Conservation (phyloP, 2,797 vertebrate species). For the Scleropages formosus region DNA sequence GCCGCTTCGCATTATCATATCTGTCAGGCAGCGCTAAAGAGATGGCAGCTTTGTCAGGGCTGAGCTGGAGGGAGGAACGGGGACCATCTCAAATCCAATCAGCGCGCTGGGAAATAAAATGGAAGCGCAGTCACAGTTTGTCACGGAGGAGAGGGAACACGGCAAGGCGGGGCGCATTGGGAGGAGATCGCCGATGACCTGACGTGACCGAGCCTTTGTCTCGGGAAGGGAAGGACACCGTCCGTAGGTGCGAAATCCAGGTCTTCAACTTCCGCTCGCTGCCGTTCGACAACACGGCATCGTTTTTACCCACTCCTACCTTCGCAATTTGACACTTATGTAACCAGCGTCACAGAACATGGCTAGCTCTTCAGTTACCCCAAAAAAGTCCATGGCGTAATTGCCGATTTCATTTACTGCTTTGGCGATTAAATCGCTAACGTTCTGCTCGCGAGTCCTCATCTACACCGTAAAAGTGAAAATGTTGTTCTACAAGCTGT, state of each 20-base stretch:
- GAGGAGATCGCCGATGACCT: conserved; percentile 50
- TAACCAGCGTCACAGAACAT: too few relatives aligned
- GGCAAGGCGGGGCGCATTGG: conserved; percentile 31
- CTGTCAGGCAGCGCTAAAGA: conserved; percentile 63
- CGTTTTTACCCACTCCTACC: too few relatives aligned
- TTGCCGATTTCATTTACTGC: too few relatives aligned
- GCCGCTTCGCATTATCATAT: conserved; percentile 67
- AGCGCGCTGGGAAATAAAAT: conserved; percentile 70
- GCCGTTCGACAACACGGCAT: neutral
- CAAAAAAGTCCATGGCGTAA: too few relatives aligned
- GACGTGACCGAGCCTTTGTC: conserved; percentile 1
- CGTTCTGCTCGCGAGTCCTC: too few relatives aligned
- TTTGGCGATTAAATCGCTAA: too few relatives aligned
- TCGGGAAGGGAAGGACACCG: neutral
- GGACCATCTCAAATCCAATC: conserved; percentile 71
- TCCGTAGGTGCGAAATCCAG: conserved; percentile 6
- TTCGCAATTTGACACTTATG: too few relatives aligned
- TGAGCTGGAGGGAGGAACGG: conserved; percentile 45
- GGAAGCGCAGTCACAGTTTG: conserved; percentile 57
- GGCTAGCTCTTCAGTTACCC: neutral
- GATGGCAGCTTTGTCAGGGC: conserved; percentile 59
- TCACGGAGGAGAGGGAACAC: conserved; percentile 48
- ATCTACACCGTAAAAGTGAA: too few relatives aligned
- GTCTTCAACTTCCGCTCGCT: neutral
- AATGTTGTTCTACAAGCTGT: too few relatives aligned